Conservation (phyloP, 2,797 vertebrate genomes). For the Myripristis jacobus region DNA sequence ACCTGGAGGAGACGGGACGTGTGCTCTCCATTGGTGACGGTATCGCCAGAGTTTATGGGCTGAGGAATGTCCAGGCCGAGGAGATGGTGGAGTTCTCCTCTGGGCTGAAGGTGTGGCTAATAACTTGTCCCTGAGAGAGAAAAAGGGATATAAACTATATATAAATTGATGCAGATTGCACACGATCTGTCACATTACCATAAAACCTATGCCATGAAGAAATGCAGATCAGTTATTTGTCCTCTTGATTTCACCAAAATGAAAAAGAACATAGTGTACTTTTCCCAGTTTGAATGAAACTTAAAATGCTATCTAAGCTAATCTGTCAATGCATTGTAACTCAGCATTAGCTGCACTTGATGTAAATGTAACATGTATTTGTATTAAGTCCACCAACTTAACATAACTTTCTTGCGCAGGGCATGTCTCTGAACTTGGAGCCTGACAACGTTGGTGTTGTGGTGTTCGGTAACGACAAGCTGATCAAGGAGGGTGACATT, state of each 20-base stretch:
- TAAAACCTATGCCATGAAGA: too few relatives aligned
- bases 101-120: slow-evolving; percentile 90
- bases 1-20: slow-evolving; percentile 95
- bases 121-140: too few relatives aligned
- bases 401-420: slow-evolving; percentile 75
- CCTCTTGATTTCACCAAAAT: too few relatives aligned
- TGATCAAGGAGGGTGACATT: slow-evolving; percentile 97
- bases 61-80: slow-evolving; percentile 97
- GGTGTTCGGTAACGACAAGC: slow-evolving; percentile 97
- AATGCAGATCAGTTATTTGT: too few relatives aligned
- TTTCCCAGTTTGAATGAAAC: slow-evolving; percentile 84
- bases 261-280: slow-evolving; percentile 91
- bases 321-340: neutral
- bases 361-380: too few relatives aligned
- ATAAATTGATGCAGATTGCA: neutral
- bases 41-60: slow-evolving; percentile 95
- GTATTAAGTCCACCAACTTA: neutral
- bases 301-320: slow-evolving; percentile 17
- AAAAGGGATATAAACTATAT: too few relatives aligned
- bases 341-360: neutral
- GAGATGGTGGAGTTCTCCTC: slow-evolving; percentile 99
- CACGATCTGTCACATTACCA: too few relatives aligned
- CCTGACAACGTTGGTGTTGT: slow-evolving; percentile 98
- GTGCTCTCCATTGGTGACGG: slow-evolving; percentile 98
- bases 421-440: slow-evolving; percentile 99